Conservation (phyloP, 2,888 invertebrate genomes). For the Agriotes lineatus region DNA sequence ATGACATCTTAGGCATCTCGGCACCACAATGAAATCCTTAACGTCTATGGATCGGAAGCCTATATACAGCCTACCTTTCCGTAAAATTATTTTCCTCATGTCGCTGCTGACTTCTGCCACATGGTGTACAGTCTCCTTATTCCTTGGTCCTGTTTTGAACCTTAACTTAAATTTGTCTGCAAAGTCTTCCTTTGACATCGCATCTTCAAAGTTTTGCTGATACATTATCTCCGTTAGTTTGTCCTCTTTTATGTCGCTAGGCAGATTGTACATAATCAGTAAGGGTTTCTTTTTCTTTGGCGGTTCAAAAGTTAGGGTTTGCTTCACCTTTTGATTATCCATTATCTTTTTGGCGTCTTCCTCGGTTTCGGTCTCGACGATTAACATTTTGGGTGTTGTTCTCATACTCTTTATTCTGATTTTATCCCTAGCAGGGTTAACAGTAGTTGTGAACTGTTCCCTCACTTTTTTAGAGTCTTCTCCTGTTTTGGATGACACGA, state of each 20-base stretch:
- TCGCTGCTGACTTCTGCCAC: not conserved
- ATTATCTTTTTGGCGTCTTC: not conserved
- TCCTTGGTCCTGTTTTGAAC: not conserved
- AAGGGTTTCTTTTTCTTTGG: not conserved
- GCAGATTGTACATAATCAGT: not conserved
- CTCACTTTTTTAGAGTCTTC: not conserved
- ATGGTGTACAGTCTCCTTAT: not conserved
- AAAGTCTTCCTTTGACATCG: not conserved
- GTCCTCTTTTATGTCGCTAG: not conserved
- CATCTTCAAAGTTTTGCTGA: not conserved
- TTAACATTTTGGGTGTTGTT: not conserved
- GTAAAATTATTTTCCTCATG: not conserved
- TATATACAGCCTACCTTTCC: not conserved
- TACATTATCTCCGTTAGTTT: not conserved
- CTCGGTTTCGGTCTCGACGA: not conserved
- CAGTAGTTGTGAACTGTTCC: not conserved
- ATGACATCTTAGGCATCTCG: not conserved
- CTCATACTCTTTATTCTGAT: constrained; percentile 3
- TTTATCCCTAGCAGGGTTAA: not conserved
- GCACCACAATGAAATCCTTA: not conserved
- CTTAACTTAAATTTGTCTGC: not conserved
- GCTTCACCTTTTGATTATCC: not conserved
- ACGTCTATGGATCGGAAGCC: not conserved
- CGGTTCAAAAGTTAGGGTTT: no score
- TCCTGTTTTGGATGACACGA: not conserved